Conservation (phyloP, 2,113 vertebrate genomes). For the Glaucidium brasilianum region DNA sequence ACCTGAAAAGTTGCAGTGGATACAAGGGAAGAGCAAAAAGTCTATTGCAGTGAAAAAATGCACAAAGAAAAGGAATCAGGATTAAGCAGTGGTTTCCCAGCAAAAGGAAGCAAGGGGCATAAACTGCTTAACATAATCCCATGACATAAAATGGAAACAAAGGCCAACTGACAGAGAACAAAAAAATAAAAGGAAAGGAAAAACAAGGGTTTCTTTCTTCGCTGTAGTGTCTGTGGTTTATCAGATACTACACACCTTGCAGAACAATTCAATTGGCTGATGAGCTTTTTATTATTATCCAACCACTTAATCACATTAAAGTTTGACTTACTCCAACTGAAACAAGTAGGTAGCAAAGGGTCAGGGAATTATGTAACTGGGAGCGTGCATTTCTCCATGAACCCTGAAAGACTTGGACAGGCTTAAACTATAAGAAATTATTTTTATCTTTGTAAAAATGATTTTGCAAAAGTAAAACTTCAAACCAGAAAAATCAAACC, state of each 20-base stretch:
- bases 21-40: neutral
- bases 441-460: neutral
- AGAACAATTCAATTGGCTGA: slow-evolving; percentile 47
- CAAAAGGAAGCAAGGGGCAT: neutral
- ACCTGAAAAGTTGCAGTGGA: neutral
- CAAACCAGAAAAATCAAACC: neutral
- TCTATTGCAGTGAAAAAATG: neutral
- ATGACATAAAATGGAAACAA: slow-evolving; percentile 33
- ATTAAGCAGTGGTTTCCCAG: slow-evolving; percentile 6
- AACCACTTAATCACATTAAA: slow-evolving; percentile 50
- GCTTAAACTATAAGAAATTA: neutral
- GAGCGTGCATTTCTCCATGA: neutral
- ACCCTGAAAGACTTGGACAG: neutral
- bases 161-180: neutral
- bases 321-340: slow-evolving; percentile 39
- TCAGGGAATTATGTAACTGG: slow-evolving; percentile 8
- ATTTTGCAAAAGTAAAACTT: neutral
- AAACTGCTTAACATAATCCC: slow-evolving; percentile 42
- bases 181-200: neutral
- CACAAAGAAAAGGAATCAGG: neutral
- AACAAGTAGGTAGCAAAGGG: slow-evolving; percentile 13
- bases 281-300: slow-evolving; percentile 43
- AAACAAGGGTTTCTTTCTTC: slow-evolving; percentile 48
- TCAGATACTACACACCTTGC: slow-evolving; percentile 48
- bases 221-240: slow-evolving; percentile 1